Evolutionary conservation across 53 echinoderm and acorn worm genomes (phyloP).

Genomic region (Echinarachnius parma): DNA sequence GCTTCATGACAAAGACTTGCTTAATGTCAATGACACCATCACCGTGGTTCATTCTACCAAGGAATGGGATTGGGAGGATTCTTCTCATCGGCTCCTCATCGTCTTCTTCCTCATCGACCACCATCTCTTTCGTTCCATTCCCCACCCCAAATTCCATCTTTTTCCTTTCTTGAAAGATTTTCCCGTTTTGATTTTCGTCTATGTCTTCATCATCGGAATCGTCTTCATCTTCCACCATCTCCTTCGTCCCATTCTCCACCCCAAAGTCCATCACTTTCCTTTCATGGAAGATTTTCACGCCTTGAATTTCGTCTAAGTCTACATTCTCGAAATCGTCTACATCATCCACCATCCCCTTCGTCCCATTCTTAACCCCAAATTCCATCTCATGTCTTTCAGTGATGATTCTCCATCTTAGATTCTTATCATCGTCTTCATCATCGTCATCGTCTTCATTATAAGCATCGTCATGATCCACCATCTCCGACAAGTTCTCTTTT

Average conservation of each 20-base stretch:
- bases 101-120: not conserved
- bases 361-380: not conserved
- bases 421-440: not conserved
- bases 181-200: not conserved
- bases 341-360: not conserved
- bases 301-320: too few species aligned
- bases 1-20: too few species aligned
- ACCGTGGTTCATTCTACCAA: too few species aligned
- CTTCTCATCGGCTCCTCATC: not conserved
- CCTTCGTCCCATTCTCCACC: not conserved
- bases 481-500: not conserved
- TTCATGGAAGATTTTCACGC: not conserved
- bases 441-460: not conserved
- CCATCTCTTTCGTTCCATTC: not conserved
- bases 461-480: not conserved
- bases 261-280: not conserved
- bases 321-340: not conserved
- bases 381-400: too few species aligned
- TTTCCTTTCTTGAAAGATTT: not conserved
- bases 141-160: not conserved
- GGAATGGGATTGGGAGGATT: too few species aligned
- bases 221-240: not conserved
- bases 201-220: not conserved
- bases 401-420: too few species aligned
- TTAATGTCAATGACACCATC: too few species aligned